Evolutionary conservation across 37 sponge, comb jelly and placozoan genomes (phyloP).

Genomic region (Crambe crambe): DNA sequence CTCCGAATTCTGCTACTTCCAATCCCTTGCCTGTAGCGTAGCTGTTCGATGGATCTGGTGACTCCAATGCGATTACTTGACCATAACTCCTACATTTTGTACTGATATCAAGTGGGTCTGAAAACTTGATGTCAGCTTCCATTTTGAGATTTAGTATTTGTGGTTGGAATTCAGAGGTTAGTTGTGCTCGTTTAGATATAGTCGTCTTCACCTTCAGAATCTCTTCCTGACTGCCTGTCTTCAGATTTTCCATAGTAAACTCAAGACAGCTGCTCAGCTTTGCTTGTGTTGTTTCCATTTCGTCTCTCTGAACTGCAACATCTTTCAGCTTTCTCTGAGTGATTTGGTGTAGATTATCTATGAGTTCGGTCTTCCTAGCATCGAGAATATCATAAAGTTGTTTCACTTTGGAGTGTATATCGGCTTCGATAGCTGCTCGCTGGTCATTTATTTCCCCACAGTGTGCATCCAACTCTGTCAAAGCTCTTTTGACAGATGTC

Average conservation of each 20-base stretch:
- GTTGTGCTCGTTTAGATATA: background rate
- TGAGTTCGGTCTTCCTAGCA: background rate
- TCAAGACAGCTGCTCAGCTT: constrained; percentile 4
- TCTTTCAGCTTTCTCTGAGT: constrained; percentile 10
- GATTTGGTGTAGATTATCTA: background rate
- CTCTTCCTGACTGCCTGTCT: constrained; percentile 1
- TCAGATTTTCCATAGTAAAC: background rate
- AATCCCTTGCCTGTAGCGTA: background rate
- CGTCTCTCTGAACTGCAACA: background rate
- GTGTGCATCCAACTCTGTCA: background rate
- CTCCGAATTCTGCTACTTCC: background rate
- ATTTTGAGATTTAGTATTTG: too few relatives aligned
- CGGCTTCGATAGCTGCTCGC: background rate
- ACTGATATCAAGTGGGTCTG: background rate
- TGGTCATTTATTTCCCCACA: constrained; percentile 22
- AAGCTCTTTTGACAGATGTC: constrained; percentile 7
- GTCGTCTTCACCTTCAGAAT: background rate
- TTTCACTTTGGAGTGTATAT: constrained; percentile 7
- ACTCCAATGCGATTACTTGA: background rate
- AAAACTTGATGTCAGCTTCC: background rate
- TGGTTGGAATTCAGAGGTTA: background rate
- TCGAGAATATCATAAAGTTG: constrained; percentile 18
- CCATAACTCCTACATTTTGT: background rate
- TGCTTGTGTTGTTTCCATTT: background rate
- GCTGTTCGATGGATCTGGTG: background rate